A percentile compares a stretch with the other conserved stretches of the same genome.
phyloP scores from a whole-genome alignment of 2,797 vertebrate species.

The Scleropages formosus region DNA sequence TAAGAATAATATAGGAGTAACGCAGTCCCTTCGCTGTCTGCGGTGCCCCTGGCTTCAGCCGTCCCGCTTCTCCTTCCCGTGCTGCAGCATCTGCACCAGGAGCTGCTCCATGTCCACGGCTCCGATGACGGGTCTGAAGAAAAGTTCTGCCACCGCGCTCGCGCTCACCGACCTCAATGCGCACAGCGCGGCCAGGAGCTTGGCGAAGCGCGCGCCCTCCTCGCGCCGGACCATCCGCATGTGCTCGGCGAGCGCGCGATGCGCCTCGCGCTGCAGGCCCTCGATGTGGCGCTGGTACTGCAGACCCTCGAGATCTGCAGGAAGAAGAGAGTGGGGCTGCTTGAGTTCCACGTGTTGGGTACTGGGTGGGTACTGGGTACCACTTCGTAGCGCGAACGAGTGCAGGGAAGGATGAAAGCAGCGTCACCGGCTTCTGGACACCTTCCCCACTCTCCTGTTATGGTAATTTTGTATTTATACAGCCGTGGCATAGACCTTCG shows the following conservation, averaged over 20 bases:
- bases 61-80: not conserved
- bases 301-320: constrained; percentile 69
- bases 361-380: no score
- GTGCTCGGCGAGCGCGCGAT: constrained; percentile 73
- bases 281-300: constrained; percentile 68
- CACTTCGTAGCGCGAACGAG: no score
- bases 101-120: constrained; percentile 28
- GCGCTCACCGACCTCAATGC: constrained; percentile 70
- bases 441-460: no score
- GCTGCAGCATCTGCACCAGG: constrained; percentile 20
- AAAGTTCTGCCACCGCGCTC: constrained; percentile 73
- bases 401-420: no score
- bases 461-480: no score
- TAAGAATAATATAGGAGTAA: constrained; percentile 15
- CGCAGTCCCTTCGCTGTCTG: not conserved
- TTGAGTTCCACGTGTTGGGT: no score
- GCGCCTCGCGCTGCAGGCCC: constrained; percentile 73
- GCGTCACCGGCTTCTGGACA: no score
- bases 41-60: no score
- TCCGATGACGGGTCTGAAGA: constrained; percentile 80
- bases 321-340: constrained; percentile 39
- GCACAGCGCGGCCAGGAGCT: constrained; percentile 67
- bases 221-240: constrained; percentile 64
- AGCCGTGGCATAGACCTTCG: no score
- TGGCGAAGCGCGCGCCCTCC: constrained; percentile 63